These are phyloP conservation scores for Cantharis rufa DNA, from an alignment of 2,888 invertebrate genomes.

Conservation along the genomic window DNA sequence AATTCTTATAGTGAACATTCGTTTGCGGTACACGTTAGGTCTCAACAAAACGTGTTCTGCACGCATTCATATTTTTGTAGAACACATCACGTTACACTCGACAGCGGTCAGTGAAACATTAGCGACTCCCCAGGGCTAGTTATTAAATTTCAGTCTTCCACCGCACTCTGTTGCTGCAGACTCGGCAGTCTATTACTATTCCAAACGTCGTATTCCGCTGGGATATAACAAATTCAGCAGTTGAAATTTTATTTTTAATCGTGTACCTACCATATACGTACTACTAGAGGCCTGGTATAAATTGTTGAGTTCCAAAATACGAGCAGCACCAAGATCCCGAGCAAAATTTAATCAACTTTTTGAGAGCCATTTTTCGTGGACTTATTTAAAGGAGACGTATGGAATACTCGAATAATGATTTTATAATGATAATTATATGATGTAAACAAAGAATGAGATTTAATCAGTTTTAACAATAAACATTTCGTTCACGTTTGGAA, in stretches of 20 bases:
- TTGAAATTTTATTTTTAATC: conserved; percentile 30
- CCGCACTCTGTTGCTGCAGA: conserved; percentile 29
- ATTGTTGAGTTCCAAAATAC: background rate
- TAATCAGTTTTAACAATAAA: conserved; percentile 10
- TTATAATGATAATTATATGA: background rate
- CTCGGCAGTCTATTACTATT: conserved; percentile 31
- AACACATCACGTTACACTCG: conserved; percentile 28
- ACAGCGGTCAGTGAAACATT: conserved; percentile 33
- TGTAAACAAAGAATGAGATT: conserved; percentile 14
- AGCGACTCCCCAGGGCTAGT: conserved; percentile 29
- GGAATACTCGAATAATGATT: background rate
- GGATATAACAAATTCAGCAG: conserved; percentile 25
- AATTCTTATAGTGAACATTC: conserved; percentile 17
- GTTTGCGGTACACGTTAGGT: conserved; percentile 25
- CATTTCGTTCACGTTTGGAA: background rate
- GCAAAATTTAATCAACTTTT: background rate
- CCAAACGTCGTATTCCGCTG: conserved; percentile 24
- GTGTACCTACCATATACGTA: conserved; percentile 13
- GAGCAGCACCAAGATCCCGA: background rate
- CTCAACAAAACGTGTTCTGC: conserved; percentile 29
- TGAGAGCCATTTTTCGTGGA: background rate
- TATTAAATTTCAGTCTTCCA: conserved; percentile 31
- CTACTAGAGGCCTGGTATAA: background rate
- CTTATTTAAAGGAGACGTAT: background rate
- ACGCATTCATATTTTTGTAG: conserved; percentile 30